A percentile compares a stretch with the other conserved stretches of the same genome.
Conservation (phyloP, 2,113 vertebrate genomes). For the Myxocyprinus asiaticus region DNA sequence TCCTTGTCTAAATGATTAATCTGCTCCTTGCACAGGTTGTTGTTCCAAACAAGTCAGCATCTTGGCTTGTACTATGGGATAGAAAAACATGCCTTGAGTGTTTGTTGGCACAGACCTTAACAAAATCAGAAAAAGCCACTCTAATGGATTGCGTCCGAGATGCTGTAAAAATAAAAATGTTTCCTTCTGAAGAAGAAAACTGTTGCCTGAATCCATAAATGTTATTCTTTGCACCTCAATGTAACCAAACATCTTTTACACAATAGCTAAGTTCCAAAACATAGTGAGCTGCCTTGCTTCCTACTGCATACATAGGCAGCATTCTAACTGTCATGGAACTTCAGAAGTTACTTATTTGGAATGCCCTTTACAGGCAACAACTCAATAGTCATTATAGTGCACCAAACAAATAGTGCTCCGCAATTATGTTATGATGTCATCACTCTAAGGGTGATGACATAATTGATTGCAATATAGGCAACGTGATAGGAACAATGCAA, state of each 20-base stretch:
- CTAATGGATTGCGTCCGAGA: neutral
- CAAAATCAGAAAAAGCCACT: slow-evolving; percentile 18
- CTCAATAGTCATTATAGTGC: no score
- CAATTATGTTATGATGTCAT: no score
- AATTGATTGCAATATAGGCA: no score
- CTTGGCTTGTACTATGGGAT: slow-evolving; percentile 19
- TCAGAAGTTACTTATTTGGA: no score
- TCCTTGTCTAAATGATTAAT: slow-evolving; percentile 51
- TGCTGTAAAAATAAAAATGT: neutral
- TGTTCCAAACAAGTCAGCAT: slow-evolving; percentile 34
- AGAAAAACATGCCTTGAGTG: slow-evolving; percentile 6
- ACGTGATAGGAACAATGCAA: no score
- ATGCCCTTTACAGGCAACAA: no score
- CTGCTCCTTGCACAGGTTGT: slow-evolving; percentile 30
- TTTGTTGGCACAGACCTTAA: slow-evolving; percentile 15
- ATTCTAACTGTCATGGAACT: no score
- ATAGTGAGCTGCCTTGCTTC: no score
- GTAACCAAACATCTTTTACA: neutral
- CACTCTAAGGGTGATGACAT: no score
- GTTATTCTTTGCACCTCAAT: neutral
- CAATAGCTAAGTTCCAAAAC: no score
- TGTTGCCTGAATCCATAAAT: neutral
- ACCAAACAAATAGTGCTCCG: no score
- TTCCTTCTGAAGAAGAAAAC: neutral
- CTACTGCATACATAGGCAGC: no score